phyloP scores from a whole-genome alignment of 2,113 vertebrate species.

The Lepisosteus oculatus region DNA sequence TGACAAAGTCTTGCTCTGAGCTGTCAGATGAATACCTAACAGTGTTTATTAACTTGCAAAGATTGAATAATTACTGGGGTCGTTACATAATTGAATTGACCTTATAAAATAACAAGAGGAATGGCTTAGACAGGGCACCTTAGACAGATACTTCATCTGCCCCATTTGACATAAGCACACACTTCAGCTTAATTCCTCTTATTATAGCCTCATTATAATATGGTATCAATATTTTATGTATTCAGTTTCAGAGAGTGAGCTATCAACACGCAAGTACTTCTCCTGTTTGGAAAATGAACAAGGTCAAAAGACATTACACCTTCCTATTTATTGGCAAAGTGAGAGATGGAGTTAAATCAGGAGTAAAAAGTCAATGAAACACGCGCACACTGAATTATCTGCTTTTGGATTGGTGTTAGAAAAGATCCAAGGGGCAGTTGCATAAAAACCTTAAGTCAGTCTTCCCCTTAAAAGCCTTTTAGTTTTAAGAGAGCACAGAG shows the following conservation, averaged over 20 bases:
- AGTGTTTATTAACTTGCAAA: conserved; percentile 56
- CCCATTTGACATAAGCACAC: conserved; percentile 14
- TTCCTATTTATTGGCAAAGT: no score
- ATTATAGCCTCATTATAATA: conserved; percentile 48
- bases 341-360: no score
- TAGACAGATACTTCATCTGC: conserved; percentile 5
- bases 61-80: conserved; percentile 54
- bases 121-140: conserved; percentile 30
- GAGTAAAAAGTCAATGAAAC: no score
- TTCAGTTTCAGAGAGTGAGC: neutral
- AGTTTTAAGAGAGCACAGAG: no score
- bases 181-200: conserved; percentile 31
- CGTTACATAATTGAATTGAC: conserved; percentile 59
- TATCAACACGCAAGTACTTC: neutral
- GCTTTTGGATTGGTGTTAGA: no score
- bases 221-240: conserved; percentile 43
- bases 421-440: no score
- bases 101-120: conserved; percentile 61
- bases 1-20: conserved; percentile 41
- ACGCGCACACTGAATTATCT: no score
- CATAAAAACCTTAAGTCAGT: no score
- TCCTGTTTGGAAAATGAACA: neutral
- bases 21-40: conserved; percentile 32
- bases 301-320: neutral
- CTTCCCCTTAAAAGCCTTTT: no score